Percentiles rank a stretch among this genome's conserved stretches.
Evolutionary conservation across 1,140 invertebrate genomes (phyloP).

Genomic region (Ylistrum balloti): DNA sequence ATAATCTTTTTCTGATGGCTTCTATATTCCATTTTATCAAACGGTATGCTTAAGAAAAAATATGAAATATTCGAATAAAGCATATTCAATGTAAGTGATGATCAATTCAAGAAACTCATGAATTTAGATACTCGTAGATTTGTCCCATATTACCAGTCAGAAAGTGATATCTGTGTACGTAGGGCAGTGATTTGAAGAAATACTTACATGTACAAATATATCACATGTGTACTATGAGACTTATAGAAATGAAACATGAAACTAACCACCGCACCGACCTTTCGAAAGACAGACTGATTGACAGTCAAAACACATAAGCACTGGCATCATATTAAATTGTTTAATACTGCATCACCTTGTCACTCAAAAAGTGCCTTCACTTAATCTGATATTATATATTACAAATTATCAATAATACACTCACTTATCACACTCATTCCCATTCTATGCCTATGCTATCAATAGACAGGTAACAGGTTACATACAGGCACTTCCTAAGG

Average conservation of each 20-base stretch:
- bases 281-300: too few species aligned
- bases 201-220: background rate
- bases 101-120: too few species aligned
- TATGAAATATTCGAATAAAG: too few species aligned
- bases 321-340: background rate
- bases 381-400: background rate
- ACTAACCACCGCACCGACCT: too few species aligned
- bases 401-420: background rate
- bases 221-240: background rate
- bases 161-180: background rate
- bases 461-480: too few species aligned
- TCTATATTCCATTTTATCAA: too few species aligned
- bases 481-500: background rate
- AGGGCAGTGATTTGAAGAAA: background rate
- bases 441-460: background rate
- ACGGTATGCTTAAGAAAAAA: too few species aligned
- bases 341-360: background rate
- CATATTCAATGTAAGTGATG: too few species aligned
- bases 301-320: background rate
- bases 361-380: background rate
- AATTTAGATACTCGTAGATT: too few species aligned
- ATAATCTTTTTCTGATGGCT: too few species aligned
- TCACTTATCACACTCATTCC: background rate
- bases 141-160: too few species aligned
- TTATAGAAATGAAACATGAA: background rate